Percentiles rank a stretch among this genome's conserved stretches.
Conservation (phyloP, 1,140 invertebrate species). For the Araneus ventricosus region DNA sequence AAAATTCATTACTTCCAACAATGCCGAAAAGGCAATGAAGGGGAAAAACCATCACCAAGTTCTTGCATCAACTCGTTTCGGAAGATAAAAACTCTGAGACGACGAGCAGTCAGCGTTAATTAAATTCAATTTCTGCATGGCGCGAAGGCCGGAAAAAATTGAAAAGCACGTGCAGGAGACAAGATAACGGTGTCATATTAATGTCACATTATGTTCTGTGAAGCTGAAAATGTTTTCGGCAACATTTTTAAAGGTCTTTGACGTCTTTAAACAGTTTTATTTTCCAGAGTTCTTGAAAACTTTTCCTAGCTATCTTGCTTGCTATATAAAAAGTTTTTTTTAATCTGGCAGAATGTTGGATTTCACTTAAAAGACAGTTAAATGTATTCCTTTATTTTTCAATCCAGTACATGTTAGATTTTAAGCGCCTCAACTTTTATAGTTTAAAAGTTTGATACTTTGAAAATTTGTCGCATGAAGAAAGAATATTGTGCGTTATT, state of each 20-base stretch:
- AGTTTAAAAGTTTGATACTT: too few relatives aligned
- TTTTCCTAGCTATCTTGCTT: neutral
- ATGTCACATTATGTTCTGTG: neutral
- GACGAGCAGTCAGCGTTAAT: constrained; percentile 8
- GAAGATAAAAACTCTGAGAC: neutral
- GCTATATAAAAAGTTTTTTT: too few relatives aligned
- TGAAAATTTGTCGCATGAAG: too few relatives aligned
- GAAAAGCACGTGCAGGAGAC: neutral
- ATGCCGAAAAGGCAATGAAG: neutral
- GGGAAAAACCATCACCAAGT: neutral
- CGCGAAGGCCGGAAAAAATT: neutral
- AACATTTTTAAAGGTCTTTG: neutral
- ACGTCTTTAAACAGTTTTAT: neutral
- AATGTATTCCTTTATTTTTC: too few relatives aligned
- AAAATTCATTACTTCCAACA: neutral
- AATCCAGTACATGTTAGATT: too few relatives aligned
- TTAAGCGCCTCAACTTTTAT: too few relatives aligned
- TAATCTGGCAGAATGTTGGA: too few relatives aligned
- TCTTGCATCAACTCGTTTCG: neutral
- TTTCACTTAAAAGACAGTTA: too few relatives aligned
- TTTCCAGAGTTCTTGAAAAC: neutral
- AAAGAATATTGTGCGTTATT: too few relatives aligned
- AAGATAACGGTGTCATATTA: constrained; percentile 7
- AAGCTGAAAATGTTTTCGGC: constrained; percentile 3
- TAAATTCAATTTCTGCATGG: constrained; percentile 3